Conservation (phyloP, 2,113 vertebrate genomes). For the Cephalopholis sonnerati region DNA sequence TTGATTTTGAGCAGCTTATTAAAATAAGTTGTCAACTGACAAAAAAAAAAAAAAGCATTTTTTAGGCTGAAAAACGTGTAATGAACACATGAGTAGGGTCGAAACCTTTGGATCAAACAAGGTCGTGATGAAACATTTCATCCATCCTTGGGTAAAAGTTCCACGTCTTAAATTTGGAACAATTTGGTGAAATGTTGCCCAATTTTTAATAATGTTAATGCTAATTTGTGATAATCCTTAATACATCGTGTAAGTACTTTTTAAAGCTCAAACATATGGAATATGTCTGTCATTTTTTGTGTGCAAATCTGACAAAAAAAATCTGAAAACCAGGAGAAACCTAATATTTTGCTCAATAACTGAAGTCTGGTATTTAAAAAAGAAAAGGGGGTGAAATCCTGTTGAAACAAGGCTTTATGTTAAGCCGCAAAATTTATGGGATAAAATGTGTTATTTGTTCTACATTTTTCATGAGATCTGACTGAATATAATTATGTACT, state of each 20-base stretch:
- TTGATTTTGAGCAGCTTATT: no score
- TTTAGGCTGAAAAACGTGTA: no score
- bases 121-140: not conserved
- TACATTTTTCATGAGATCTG: not conserved
- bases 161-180: not conserved
- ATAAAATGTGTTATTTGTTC: not conserved
- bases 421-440: not conserved
- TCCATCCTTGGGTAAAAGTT: not conserved
- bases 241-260: not conserved
- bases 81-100: not conserved
- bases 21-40: no score
- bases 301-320: not conserved
- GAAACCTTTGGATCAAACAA: not conserved
- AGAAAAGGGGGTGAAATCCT: not conserved
- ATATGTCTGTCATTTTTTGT: not conserved
- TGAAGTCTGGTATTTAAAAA: no score
- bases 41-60: no score
- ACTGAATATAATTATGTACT: no score
- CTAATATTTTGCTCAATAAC: not conserved
- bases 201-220: not conserved
- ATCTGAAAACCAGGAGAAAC: no score
- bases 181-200: not conserved
- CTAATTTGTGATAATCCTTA: no score
- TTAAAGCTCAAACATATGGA: not conserved
- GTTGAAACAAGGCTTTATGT: not conserved